Base-by-base conservation (phyloP, 2,113 vertebrate species). In the Montifringilla adamsi region DNA sequence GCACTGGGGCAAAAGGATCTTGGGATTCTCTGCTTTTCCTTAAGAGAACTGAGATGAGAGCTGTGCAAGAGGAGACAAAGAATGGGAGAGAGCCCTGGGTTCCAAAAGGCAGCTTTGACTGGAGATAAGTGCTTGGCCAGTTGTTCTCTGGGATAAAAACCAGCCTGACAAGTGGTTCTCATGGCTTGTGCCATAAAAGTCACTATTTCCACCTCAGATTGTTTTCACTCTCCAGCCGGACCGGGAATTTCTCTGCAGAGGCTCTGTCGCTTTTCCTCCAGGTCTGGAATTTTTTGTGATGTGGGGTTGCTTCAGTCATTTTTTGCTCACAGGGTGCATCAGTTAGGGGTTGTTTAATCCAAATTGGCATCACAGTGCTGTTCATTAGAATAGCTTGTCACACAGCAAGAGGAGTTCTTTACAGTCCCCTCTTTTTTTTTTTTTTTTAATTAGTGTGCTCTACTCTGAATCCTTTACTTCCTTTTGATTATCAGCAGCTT, bases 401-500 rank as follows among this genome's bases (percentile, higher is more conserved):
- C 22, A 41, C 33, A 50, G 28, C 49, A 26, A 72, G 43, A 35
- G 33, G 12, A 11, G n/a, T 41, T 58, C 63, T 69, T 60, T 30
- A 35, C 56, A n/a, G 22, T 39, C 28, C 15, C 20, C 19, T 56
- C 18, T 53, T 39, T 39, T 62, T 24, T 19, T 50, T 39, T 39
- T 62, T 24, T 19, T 50, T 44, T 63, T 11, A 46, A 33, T 87
- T 35, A 49, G 7, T 41, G 13, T 86, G 13, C 59, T 28, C 13
- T 28, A 22, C 16, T 30, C 13, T 3, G 17, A 92, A 22, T 75
- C 21, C 10, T 79, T 89, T 15, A 3, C 17, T 89, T 27, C 16
- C 5, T n/a, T 93, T 90, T 89, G 89, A 74, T 80, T 87, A 77
- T 67, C 46, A 70, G 46, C 39, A 95, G n/a, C n/a, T 93, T 88